phyloP scores from a whole-genome alignment of 2,888 invertebrate genomes.

The Drosophila anomalata region DNA sequence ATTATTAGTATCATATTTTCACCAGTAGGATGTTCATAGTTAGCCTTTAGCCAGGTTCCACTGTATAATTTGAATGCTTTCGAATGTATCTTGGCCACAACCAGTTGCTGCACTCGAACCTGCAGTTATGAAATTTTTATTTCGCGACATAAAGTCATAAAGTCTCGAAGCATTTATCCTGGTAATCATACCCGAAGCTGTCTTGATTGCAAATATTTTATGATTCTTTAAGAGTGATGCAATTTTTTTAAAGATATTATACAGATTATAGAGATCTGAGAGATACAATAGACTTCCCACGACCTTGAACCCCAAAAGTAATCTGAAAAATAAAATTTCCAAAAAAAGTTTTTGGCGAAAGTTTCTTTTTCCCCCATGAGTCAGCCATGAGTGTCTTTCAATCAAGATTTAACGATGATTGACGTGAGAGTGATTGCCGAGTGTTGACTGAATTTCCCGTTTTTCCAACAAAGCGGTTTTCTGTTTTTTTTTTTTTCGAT shows the following conservation, averaged over 20 bases:
- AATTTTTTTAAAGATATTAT: not conserved
- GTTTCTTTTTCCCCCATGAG: conserved; percentile 13
- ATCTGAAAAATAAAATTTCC: too few species aligned
- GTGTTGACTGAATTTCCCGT: conserved; percentile 24
- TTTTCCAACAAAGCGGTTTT: not conserved
- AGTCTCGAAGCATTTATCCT: conserved; percentile 15
- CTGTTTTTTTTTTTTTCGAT: too few species aligned
- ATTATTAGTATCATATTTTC: not conserved
- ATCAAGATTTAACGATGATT: conserved; percentile 31
- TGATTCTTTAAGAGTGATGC: not conserved
- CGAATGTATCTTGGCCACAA: conserved; percentile 1
- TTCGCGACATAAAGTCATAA: not conserved
- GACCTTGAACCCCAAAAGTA: too few species aligned
- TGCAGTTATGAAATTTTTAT: conserved; percentile 19
- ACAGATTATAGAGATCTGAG: too few species aligned
- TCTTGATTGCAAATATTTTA: not conserved
- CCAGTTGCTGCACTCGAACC: conserved; percentile 11
- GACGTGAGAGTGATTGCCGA: conserved; percentile 23
- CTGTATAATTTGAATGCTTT: conserved; percentile 30
- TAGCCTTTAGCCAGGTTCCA: conserved; percentile 1
- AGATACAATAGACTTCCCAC: too few species aligned
- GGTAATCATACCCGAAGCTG: not conserved
- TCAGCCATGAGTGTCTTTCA: not conserved
- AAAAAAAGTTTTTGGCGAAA: not conserved
- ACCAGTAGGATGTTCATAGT: not conserved